phyloP scores from a whole-genome alignment of 2,797 vertebrate genomes.

The Anguilla anguilla region DNA sequence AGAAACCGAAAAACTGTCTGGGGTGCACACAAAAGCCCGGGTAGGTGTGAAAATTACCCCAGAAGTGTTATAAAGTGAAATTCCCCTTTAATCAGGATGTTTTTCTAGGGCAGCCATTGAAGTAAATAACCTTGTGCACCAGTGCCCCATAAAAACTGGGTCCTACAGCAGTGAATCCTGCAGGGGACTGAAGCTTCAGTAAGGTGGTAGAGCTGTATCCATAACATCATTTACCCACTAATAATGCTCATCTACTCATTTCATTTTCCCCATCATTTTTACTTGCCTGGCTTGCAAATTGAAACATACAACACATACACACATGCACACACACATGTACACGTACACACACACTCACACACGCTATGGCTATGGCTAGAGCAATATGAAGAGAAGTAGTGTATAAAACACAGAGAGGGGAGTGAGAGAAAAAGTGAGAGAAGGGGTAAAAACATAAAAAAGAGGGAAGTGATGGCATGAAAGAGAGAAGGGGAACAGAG shows the following conservation, averaged over 20 bases:
- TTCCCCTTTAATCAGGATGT: not conserved
- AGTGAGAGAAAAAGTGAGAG: not conserved
- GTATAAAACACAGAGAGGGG: not conserved
- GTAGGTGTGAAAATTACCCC: too few species aligned
- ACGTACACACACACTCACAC: not conserved
- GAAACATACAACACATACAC: not conserved
- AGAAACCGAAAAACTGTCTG: too few species aligned
- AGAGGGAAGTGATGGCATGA: not conserved
- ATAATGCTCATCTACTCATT: not conserved
- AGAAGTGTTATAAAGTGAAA: too few species aligned
- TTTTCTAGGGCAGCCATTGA: not conserved
- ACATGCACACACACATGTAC: not conserved
- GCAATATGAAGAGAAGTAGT: not conserved
- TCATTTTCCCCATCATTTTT: not conserved
- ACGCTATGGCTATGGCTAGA: not conserved
- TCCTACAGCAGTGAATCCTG: not conserved
- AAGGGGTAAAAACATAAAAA: not conserved
- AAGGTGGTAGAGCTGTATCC: not conserved
- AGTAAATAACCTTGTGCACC: not conserved
- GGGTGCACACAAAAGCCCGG: too few species aligned
- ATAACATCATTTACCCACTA: not conserved
- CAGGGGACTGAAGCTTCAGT: not conserved
- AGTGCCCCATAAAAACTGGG: not conserved
- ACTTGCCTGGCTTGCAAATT: not conserved
- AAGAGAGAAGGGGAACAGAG: not conserved